Percentiles rank a stretch among this genome's conserved stretches.
Evolutionary conservation across 2,797 vertebrate species (phyloP).

Genomic region (Clarias platycephalus): DNA sequence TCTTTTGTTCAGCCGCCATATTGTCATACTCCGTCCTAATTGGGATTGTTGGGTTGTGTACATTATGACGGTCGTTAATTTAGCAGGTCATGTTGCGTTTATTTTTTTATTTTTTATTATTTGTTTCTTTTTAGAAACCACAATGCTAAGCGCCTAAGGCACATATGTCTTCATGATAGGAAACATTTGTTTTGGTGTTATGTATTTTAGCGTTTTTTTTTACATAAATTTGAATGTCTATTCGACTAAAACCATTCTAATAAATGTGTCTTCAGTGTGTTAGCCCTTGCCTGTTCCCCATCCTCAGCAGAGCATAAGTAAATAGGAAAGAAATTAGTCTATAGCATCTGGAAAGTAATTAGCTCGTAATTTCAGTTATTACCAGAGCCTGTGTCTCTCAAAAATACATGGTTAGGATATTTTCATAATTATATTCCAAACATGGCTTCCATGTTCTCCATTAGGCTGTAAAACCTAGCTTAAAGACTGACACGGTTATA

Average conservation of each 20-base stretch:
- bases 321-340: slow-evolving; percentile 67
- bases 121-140: background rate
- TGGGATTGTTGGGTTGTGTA: slow-evolving; percentile 8
- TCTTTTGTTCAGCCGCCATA: slow-evolving; percentile 30
- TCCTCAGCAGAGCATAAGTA: slow-evolving; percentile 67
- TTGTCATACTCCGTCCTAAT: slow-evolving; percentile 20
- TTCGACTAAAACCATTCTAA: slow-evolving; percentile 65
- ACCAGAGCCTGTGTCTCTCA: slow-evolving; percentile 72
- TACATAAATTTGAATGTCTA: slow-evolving; percentile 57
- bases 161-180: background rate
- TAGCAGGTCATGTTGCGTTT: slow-evolving; percentile 4
- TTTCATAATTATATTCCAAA: slow-evolving; percentile 29
- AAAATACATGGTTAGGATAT: slow-evolving; percentile 22
- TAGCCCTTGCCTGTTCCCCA: slow-evolving; percentile 69
- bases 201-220: slow-evolving; percentile 54
- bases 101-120: background rate
- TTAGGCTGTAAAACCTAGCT: background rate
- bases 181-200: slow-evolving; percentile 21
- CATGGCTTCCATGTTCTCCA: slow-evolving; percentile 25
- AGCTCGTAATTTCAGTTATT: slow-evolving; percentile 76
- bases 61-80: slow-evolving; percentile 8
- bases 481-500: slow-evolving; percentile 8
- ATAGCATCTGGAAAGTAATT: slow-evolving; percentile 77
- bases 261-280: slow-evolving; percentile 70
- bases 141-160: slow-evolving; percentile 9